Percentiles rank a stretch among this genome's conserved stretches.
Evolutionary conservation across 2,888 invertebrate genomes (phyloP).

Genomic region (Drosophila peninsularis): DNA sequence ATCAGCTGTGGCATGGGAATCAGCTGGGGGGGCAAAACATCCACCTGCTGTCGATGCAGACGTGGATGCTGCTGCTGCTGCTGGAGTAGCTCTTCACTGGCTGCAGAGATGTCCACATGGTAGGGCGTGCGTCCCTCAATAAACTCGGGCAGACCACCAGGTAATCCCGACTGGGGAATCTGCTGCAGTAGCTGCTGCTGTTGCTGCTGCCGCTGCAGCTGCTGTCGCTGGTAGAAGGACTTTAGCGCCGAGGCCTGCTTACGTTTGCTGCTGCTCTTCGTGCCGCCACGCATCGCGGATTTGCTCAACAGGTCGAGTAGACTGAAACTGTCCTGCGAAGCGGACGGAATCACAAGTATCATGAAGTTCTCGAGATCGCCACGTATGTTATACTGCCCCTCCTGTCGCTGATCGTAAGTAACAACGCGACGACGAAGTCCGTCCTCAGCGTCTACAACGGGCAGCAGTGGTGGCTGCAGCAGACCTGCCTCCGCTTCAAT

Average conservation of each 20-base stretch:
- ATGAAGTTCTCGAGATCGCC: constrained; percentile 91
- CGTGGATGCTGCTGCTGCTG: constrained; percentile 50
- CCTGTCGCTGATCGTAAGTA: constrained; percentile 89
- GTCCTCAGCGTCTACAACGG: constrained; percentile 41
- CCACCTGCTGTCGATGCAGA: constrained; percentile 82
- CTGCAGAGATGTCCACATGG: constrained; percentile 87
- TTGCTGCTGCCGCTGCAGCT: constrained; percentile 28
- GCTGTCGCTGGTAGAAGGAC: constrained; percentile 57
- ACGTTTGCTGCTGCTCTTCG: constrained; percentile 58
- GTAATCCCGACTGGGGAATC: constrained; percentile 13
- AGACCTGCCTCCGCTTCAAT: constrained; percentile 31
- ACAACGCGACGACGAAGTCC: constrained; percentile 70
- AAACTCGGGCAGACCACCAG: constrained; percentile 84
- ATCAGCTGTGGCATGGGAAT: constrained; percentile 82
- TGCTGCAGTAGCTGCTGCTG: constrained; percentile 46
- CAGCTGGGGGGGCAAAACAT: constrained; percentile 83
- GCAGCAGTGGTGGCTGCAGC: constrained; percentile 47
- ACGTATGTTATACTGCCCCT: constrained; percentile 90
- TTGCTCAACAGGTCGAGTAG: constrained; percentile 80
- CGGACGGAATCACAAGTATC: constrained; percentile 88
- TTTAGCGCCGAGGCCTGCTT: constrained; percentile 59
- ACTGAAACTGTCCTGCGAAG: constrained; percentile 74
- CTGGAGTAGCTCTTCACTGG: constrained; percentile 72
- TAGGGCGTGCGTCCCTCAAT: constrained; percentile 90
- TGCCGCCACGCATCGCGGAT: constrained; percentile 67